Conservation (phyloP, 1,140 invertebrate species). For the Arctopsyche grandis region DNA sequence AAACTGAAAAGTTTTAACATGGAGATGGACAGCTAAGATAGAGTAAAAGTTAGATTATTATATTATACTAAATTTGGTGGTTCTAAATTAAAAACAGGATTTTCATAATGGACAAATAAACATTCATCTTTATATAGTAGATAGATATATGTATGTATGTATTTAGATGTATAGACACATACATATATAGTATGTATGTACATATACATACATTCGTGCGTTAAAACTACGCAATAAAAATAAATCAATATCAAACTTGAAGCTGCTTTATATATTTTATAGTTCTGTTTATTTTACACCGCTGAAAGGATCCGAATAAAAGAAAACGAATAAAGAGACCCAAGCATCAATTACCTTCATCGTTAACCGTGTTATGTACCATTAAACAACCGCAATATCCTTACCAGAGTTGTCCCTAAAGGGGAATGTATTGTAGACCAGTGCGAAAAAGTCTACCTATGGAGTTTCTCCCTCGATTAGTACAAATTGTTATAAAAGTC, state of each 20-base stretch:
- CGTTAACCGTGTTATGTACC: slow-evolving; percentile 22
- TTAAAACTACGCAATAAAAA: too few relatives aligned
- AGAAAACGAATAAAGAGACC: neutral
- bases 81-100: too few relatives aligned
- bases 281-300: neutral
- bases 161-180: neutral
- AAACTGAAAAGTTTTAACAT: too few relatives aligned
- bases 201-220: neutral
- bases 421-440: too few relatives aligned
- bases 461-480: too few relatives aligned
- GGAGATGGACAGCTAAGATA: too few relatives aligned
- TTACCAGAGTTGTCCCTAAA: neutral
- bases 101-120: too few relatives aligned
- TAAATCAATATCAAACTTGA: too few relatives aligned
- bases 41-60: too few relatives aligned
- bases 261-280: neutral
- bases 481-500: too few relatives aligned
- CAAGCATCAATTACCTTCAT: slow-evolving; percentile 21
- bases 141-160: neutral
- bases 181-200: neutral
- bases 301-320: neutral
- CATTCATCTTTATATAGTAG: too few relatives aligned
- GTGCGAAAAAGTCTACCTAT: neutral
- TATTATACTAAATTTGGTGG: too few relatives aligned
- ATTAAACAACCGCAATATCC: slow-evolving; percentile 34